A percentile compares a stretch with the other conserved stretches of the same genome.
Conservation (phyloP, 2,797 vertebrate species). For the Malacoctenus gilli region DNA sequence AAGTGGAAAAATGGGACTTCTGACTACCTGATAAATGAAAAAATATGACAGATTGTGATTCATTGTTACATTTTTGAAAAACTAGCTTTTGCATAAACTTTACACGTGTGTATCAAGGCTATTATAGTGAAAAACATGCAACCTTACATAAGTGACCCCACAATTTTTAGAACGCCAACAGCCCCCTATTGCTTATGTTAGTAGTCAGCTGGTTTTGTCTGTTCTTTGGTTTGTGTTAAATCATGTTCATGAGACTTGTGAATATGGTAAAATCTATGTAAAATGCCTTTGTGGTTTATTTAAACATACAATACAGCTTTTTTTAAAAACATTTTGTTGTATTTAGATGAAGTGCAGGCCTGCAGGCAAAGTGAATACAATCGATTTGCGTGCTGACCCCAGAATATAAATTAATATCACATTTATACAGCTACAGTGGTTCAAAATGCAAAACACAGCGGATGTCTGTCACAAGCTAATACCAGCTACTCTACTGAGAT, state of each 20-base stretch:
- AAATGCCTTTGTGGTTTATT: no score
- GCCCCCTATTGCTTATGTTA: neutral
- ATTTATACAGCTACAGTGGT: neutral
- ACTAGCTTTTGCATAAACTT: no score
- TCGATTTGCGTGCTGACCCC: neutral
- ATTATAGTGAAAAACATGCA: no score
- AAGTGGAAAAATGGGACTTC: no score
- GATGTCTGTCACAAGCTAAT: conserved; percentile 38
- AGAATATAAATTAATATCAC: conserved; percentile 7
- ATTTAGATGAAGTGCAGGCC: neutral
- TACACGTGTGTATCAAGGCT: no score
- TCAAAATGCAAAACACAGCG: conserved; percentile 10
- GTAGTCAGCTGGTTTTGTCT: neutral
- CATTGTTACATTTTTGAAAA: no score
- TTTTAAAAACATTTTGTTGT: neutral
- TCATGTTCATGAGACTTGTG: no score
- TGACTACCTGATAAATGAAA: no score
- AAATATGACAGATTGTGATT: neutral
- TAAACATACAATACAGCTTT: neutral
- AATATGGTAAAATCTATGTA: no score
- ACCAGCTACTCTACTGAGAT: conserved; percentile 56
- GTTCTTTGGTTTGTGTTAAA: neutral
- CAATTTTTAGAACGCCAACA: neutral
- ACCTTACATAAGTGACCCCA: no score
- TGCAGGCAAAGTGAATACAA: neutral